Base-by-base conservation (phyloP, 2,797 vertebrate genomes). In the Oreonectes daqikongensis region DNA sequence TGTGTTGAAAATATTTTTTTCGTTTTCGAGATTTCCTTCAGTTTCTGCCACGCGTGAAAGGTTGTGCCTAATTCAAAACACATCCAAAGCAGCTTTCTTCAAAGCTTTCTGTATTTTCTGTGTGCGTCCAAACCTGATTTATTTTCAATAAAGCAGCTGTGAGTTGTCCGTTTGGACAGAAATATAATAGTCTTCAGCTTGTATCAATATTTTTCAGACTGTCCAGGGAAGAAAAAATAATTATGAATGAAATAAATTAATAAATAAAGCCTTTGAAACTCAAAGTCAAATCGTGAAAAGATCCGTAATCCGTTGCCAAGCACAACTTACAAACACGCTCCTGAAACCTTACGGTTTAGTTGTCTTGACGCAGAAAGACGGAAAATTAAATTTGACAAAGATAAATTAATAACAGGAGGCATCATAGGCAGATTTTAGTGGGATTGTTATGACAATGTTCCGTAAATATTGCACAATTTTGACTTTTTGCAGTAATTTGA, bases 361-460 rank as follows among this genome's bases (percentile, higher is more conserved):
- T 76, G 81, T 75, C 81, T 72, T 82, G 83, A 88, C 75, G 48
- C 74, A 26, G 71, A 71, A 55, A 20, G 30, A 78, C 59, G 82
- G 75, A 85, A 90, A 90, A 91, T 91, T 82, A 22, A 80, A 87
- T 91, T 87, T 84, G 88, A 91, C 86, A 85, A 72, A 89, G 72
- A 88, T 87, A 86, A 86, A 90, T 91, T 32, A 85, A 86, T 84
- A 83, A 81, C 89, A 89, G 87, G 59, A 48, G 55, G 32, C 67
- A 79, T 72, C 61, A 74, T 73, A 22, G 63, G 10, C 55, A 20
- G 70, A 77, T 72, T 79, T 82, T 82, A 78, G 73, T 78, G 81
- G 71, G 76, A 67, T 61, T 70, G 42, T 75, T 52, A 72, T 81
- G 69, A 82, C 64, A 79, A 60, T 76, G 70, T 77, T 72, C 44